Evolutionary conservation across 1,140 invertebrate species (phyloP), one percentile per base, ranked within the genome.

Genomic region (Thalassaphorura encarpata): DNA sequence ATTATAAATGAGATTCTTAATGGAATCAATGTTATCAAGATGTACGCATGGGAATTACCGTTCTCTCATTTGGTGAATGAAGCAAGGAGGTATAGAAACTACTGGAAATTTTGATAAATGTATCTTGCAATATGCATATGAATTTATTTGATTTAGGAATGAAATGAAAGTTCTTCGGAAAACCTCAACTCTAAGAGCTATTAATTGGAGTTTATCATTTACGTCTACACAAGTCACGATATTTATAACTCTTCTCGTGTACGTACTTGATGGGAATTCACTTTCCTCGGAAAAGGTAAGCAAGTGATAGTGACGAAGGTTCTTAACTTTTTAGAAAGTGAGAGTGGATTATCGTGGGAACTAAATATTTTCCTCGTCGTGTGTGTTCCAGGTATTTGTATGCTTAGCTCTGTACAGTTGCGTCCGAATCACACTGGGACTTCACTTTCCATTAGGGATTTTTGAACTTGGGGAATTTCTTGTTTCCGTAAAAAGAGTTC

Each of bases 1-100:
- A 50, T 56, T 19, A 56, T 56, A 47, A 46, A 45, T 21, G 48
- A 57, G 18, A 61, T 61, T n/a, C 40, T 61, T 19, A 33, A 41
- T 43, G 58, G 54, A 6, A 51, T 56, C 4, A 13, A 54, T 13
- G 54, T 61, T 0, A 61, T 61, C 27, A 61, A 61, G 36, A 61
- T 61, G 58, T 61, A 61, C 29, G 54, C 54, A 6, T 61, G 58
- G 58, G 58, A 61, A 31, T 26, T 40, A 3, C 58, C 58, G 1
- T 61, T 61, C 39, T 56, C 49, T 13, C 27, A 31, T 6, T 18
- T 61, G 21, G 43, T 61, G 27, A 31, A 27, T 24, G 19, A 53
- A 28, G 36, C 50, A 4, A 46, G 58, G 48, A 23, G 42, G 58
- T 56, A 40, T 23, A 24, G 6, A 29, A 33, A 29, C 11, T 11